A percentile compares a stretch with the other conserved stretches of the same genome.
Evolutionary conservation across 2,113 vertebrate genomes (phyloP).

Genomic region (Carassius carassius): DNA sequence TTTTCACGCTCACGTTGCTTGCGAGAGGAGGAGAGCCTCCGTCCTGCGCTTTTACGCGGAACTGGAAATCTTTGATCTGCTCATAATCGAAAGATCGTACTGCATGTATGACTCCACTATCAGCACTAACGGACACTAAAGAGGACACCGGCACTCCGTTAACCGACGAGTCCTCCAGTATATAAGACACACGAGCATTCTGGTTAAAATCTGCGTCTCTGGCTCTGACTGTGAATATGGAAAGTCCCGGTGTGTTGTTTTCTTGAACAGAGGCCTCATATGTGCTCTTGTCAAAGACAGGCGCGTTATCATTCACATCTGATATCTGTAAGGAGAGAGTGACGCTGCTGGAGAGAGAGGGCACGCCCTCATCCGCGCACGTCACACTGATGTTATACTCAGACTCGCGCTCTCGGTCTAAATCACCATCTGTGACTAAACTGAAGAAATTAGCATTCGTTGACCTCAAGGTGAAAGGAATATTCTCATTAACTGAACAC

Average conservation of each 20-base stretch:
- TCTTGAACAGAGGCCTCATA: slow-evolving; percentile 46
- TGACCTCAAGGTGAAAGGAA: background rate
- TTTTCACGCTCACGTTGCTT: slow-evolving; percentile 61
- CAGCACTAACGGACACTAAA: slow-evolving; percentile 52
- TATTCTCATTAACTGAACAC: background rate
- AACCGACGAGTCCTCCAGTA: slow-evolving; percentile 32
- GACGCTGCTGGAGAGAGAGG: slow-evolving; percentile 60
- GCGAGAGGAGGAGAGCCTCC: slow-evolving; percentile 69
- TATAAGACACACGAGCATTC: slow-evolving; percentile 49
- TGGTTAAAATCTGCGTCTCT: slow-evolving; percentile 48
- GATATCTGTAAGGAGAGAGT: slow-evolving; percentile 60
- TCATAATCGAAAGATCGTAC: slow-evolving; percentile 60
- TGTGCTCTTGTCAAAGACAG: slow-evolving; percentile 38
- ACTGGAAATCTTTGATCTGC: slow-evolving; percentile 67
- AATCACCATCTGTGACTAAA: background rate
- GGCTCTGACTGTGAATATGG: slow-evolving; percentile 50
- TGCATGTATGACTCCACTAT: slow-evolving; percentile 50
- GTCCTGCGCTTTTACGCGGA: slow-evolving; percentile 68
- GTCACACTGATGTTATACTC: slow-evolving; percentile 53
- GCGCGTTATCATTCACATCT: slow-evolving; percentile 73
- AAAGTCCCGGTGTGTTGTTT: slow-evolving; percentile 50
- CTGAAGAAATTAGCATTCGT: background rate
- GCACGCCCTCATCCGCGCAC: slow-evolving; percentile 59
- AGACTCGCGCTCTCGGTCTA: slow-evolving; percentile 7
- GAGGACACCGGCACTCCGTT: slow-evolving; percentile 46